Base-by-base conservation (phyloP, 2,113 vertebrate genomes). In the Maccullochella peelii region DNA sequence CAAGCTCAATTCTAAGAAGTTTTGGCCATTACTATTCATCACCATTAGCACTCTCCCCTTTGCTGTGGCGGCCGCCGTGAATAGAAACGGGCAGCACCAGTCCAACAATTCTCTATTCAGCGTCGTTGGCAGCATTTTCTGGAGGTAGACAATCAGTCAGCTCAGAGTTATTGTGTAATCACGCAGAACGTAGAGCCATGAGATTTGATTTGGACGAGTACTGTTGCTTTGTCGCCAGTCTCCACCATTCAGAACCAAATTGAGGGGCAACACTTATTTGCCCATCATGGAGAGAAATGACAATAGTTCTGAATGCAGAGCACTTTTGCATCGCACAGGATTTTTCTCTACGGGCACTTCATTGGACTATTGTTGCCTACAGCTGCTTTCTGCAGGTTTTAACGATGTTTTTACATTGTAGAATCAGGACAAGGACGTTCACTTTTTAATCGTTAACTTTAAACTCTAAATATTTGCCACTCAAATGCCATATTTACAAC, bases 91-190 rank as follows among this genome's bases (percentile, higher is more conserved):
- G 80, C 85, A 65, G 73, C 72, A 33, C 79, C 83, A 57, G 73
- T 84, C 83, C 82, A 84, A 80, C 88, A 88, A 81, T 88, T 73
- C 88, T 66, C 88, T 9, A 81, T 90, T 92, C 88, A 86, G 44
- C 30, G 63, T 40, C 67, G 12, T 78, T 84, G 90, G 87, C 85
- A 88, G 84, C 78, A 16, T 78, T 89, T 89, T 77, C 84, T 75
- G 77, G 71, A 86, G 88, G 80, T 78, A 89, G 79, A 88, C 79
- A 92, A 85, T 92, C 86, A 83, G 75, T 88, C 90, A 57, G 88
- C 76, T 65, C 83, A 42, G 86, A 81, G 83, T 93, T 93, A 94
- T 94, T 94, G 93, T 94, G 92, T 87, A 90, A 90, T 93, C 86
- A 80, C 54, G 79, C 82, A 62, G 88, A 90, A 93, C 93, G 88